Percentiles rank a stretch among this genome's conserved stretches.
Conservation (phyloP, 2,797 vertebrate species). For the Clangula hyemalis region DNA sequence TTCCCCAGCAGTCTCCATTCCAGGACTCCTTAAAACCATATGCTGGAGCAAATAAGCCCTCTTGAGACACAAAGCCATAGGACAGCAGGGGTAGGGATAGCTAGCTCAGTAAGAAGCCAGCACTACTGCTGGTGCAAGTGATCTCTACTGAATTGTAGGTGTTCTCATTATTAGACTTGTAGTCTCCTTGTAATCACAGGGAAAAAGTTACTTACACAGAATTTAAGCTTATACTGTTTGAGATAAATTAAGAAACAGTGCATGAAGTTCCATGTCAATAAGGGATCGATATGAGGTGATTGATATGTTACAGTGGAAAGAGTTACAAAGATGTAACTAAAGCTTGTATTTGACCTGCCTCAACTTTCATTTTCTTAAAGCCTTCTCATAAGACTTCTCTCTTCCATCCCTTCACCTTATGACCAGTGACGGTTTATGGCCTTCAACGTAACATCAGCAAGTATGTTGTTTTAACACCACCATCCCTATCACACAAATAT, state of each 20-base stretch:
- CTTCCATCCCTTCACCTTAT: not conserved
- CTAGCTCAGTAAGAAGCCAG: not conserved
- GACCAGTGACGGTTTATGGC: not conserved
- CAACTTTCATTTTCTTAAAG: not conserved
- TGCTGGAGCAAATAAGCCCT: not conserved
- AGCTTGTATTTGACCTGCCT: not conserved
- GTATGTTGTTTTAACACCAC: not conserved
- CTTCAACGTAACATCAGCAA: not conserved
- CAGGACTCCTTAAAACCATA: not conserved
- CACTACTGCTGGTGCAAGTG: not conserved
- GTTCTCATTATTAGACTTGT: not conserved
- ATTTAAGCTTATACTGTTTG: not conserved
- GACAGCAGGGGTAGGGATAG: not conserved
- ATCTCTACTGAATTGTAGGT: not conserved
- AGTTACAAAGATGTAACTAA: not conserved
- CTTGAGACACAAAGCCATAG: not conserved
- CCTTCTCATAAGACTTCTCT: not conserved
- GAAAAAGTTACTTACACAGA: not conserved
- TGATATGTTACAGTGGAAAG: not conserved
- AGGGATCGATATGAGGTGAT: not conserved
- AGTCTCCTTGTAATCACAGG: not conserved
- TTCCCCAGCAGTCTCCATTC: not conserved
- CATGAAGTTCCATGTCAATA: not conserved
- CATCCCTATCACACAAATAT: not conserved
- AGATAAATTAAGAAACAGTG: not conserved